Conservation (phyloP, 2,113 vertebrate genomes). For the Melanocharis versteri region DNA sequence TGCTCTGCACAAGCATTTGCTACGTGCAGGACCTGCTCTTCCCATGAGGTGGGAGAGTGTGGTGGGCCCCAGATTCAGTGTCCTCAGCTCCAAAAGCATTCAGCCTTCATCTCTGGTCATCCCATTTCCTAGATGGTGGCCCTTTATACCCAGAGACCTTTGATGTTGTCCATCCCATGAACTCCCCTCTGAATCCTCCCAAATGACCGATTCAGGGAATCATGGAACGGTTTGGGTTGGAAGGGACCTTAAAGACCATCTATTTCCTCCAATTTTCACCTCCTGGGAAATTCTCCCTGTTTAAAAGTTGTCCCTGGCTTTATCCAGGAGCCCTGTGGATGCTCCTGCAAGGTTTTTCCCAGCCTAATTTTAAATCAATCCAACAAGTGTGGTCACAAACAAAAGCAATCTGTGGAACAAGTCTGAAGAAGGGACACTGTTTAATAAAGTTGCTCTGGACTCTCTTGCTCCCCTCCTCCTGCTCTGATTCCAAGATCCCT, state of each 20-base stretch:
- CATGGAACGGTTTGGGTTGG: background rate
- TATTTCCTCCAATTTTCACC: background rate
- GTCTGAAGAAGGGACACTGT: background rate
- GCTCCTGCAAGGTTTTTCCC: background rate
- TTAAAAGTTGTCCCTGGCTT: background rate
- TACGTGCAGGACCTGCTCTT: rapidly evolving
- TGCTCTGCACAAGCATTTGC: background rate
- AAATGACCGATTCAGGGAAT: background rate
- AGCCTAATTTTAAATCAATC: background rate
- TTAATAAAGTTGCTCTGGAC: background rate
- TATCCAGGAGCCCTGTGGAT: background rate
- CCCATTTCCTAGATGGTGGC: background rate
- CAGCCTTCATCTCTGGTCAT: background rate
- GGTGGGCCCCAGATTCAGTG: background rate
- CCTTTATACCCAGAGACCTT: background rate
- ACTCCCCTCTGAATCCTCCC: background rate
- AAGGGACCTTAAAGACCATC: background rate
- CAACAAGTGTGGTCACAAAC: background rate
- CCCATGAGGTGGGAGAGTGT: background rate
- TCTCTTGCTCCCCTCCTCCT: background rate
- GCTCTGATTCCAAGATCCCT: background rate
- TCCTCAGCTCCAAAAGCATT: background rate
- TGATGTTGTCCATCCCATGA: background rate
- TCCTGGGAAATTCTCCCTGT: background rate
- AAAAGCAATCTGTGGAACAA: background rate